Base-by-base conservation (phyloP, 2,888 invertebrate species). In the Camponotus fellah region DNA sequence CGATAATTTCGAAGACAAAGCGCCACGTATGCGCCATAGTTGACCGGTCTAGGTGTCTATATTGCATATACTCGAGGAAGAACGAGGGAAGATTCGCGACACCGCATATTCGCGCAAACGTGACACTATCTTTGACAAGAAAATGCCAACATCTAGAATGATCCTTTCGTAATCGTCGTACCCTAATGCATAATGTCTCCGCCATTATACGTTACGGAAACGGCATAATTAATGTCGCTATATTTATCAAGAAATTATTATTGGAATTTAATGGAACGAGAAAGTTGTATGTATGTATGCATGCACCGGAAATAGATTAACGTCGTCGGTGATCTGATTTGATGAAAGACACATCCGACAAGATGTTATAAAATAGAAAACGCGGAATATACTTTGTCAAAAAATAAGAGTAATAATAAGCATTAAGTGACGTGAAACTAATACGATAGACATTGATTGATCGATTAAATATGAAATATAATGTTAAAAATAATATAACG, bases 1-100 rank as follows among this genome's bases (percentile, higher is more conserved):
- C 91, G 92, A 93, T 93, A 92, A 92, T 91, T 91, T 87, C 90
- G 91, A 92, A 88, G 89, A 90, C 91, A 92, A 86, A 87, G 88
- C 85, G 49, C n/a, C 49, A 53, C 87, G 86, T 58, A 32, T 34
- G 80, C 86, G 81, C 76, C 80, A 53, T 8, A 74, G 75, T 14
- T 58, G 32, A 14, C 32, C 82, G 88, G n/a, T 53, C 21, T 26
- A 26, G 53, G 37, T 40, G 37, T 53, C 49, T n/a, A 53, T 2
- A n/a, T 53, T 53, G 40, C 53, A 66, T 9, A 53, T 12, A 66
- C 40, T 37, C 53, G 56, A 58, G 21, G 26, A 46, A 21, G 79
- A 60, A 21, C 56, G 68, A 80, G 26, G 26, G 71, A 53, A 60
- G 46, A 62, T 71, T 60, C 71, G 43, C 65, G 37, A 65, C 40